Percentiles rank a stretch among this genome's conserved stretches.
Evolutionary conservation across 2,888 invertebrate genomes (phyloP).

Genomic region (Resseliella maxima): DNA sequence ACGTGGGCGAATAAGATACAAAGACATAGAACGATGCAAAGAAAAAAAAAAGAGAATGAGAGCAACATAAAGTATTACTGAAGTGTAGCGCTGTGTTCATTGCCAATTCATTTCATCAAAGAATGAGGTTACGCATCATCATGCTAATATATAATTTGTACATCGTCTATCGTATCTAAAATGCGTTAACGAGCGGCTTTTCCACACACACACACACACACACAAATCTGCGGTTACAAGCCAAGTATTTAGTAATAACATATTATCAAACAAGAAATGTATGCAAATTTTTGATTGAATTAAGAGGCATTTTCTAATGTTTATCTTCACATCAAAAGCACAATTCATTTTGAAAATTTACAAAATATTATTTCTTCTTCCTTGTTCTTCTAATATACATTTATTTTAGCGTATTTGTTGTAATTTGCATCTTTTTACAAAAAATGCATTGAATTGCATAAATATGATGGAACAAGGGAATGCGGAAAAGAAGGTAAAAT

Average conservation of each 20-base stretch:
- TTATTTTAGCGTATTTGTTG: no score
- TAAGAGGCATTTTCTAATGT: neutral
- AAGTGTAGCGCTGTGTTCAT: neutral
- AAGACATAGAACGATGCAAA: neutral
- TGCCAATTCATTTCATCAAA: neutral
- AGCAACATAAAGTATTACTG: neutral
- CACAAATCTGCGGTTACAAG: neutral
- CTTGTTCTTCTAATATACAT: no score
- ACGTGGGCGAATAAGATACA: no score
- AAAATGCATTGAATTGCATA: no score
- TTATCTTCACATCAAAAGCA: neutral
- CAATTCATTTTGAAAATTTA: neutral
- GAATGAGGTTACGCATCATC: constrained; percentile 15
- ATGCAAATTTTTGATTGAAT: constrained; percentile 11
- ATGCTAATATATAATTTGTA: neutral
- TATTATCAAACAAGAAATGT: neutral
- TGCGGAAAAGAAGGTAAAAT: no score
- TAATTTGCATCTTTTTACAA: no score
- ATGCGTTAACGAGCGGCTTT: neutral
- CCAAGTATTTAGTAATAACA: neutral
- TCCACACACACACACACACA: neutral
- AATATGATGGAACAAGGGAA: no score
- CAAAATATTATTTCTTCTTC: no score
- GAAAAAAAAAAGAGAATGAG: neutral
- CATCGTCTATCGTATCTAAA: neutral